These are phyloP conservation scores for Pimephales promelas DNA, from an alignment of 2,113 vertebrate genomes.

Conservation along the genomic window DNA sequence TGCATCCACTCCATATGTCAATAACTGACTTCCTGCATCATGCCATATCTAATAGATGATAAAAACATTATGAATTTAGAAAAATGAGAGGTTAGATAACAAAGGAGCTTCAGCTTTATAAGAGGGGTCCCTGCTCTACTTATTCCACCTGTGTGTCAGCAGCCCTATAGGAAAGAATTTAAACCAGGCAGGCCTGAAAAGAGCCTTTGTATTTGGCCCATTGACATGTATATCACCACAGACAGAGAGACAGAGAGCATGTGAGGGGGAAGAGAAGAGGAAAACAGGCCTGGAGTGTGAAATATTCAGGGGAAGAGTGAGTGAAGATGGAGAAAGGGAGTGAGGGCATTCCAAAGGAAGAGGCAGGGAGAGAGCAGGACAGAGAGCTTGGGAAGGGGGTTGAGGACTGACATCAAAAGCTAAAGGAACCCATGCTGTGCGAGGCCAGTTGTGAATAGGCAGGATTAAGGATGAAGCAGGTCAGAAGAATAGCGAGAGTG, in stretches of 20 bases:
- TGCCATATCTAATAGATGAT: background rate
- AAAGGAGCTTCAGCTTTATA: slow-evolving; percentile 35
- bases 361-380: background rate
- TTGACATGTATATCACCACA: slow-evolving; percentile 81
- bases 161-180: slow-evolving; percentile 61
- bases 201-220: slow-evolving; percentile 69
- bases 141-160: slow-evolving; percentile 69
- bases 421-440: slow-evolving; percentile 31
- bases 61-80: background rate
- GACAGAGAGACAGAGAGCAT: slow-evolving; percentile 57
- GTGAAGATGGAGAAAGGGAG: slow-evolving; percentile 65
- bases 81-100: slow-evolving; percentile 1
- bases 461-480: slow-evolving; percentile 34
- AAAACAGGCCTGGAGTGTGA: slow-evolving; percentile 56
- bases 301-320: slow-evolving; percentile 5
- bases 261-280: slow-evolving; percentile 58
- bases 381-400: slow-evolving; percentile 27
- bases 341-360: slow-evolving; percentile 33
- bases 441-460: slow-evolving; percentile 27
- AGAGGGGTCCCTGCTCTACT: slow-evolving; percentile 61
- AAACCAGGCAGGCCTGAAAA: slow-evolving; percentile 67
- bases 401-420: slow-evolving; percentile 46
- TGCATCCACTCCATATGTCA: background rate
- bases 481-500: slow-evolving; percentile 17
- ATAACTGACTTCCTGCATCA: background rate